phyloP scores from a whole-genome alignment of 2,113 vertebrate species.

The Eupsittula cactorum region DNA sequence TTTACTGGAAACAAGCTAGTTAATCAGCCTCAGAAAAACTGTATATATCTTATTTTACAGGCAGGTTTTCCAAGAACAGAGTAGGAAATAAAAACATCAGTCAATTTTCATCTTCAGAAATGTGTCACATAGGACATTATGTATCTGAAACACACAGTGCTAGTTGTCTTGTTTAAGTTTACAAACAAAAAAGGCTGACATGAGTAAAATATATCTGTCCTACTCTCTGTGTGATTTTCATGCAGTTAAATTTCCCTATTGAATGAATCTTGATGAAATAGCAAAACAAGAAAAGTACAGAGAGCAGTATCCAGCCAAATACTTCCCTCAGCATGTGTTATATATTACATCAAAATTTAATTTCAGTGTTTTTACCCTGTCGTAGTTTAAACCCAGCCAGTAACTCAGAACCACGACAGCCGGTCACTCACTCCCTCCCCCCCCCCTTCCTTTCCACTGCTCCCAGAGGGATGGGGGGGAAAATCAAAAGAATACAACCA shows the following conservation, averaged over 20 bases:
- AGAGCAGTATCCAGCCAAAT: background rate
- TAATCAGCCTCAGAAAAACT: constrained; percentile 41
- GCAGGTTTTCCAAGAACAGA: constrained; percentile 33
- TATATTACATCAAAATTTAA: background rate
- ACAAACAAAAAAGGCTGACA: background rate
- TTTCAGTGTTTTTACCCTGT: background rate
- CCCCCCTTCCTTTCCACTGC: too few relatives aligned
- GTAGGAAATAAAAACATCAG: background rate
- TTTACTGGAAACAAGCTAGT: constrained; percentile 61
- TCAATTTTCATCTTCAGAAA: background rate
- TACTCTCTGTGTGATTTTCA: background rate
- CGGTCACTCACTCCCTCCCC: too few relatives aligned
- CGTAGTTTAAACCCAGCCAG: too few relatives aligned
- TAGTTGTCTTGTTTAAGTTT: background rate
- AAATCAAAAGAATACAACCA: too few relatives aligned
- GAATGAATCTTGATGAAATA: background rate
- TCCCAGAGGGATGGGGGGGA: too few relatives aligned
- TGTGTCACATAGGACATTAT: background rate
- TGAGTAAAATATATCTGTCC: background rate
- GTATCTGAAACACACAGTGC: background rate
- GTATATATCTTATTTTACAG: background rate
- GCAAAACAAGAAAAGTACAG: background rate
- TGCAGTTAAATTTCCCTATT: background rate
- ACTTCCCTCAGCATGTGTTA: background rate
- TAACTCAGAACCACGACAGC: too few relatives aligned